These are phyloP conservation scores for Andrena minutula DNA, from an alignment of 2,888 invertebrate species.

Conservation along the genomic window DNA sequence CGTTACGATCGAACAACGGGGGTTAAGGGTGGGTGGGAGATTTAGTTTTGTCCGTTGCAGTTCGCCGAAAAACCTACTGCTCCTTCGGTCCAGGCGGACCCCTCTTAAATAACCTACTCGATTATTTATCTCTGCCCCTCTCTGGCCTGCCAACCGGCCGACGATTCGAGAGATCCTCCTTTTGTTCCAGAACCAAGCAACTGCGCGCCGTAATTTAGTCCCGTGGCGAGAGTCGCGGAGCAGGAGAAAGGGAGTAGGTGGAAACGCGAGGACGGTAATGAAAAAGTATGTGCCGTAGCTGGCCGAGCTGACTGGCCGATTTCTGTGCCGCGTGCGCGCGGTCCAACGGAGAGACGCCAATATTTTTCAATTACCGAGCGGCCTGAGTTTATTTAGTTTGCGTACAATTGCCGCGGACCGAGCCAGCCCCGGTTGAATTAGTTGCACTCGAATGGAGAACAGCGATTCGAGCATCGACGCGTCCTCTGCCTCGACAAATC, in stretches of 20 bases:
- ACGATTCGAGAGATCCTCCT: conserved; percentile 39
- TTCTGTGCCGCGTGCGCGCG: conserved; percentile 50
- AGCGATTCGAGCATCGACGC: not conserved
- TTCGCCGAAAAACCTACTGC: not conserved
- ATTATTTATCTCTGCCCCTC: conserved; percentile 54
- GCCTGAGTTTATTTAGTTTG: conserved; percentile 52
- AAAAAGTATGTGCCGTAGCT: conserved; percentile 67
- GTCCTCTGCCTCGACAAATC: not conserved
- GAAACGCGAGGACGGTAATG: conserved; percentile 64
- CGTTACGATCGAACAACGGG: not conserved
- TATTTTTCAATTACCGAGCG: conserved; percentile 70
- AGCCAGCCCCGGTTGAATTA: conserved; percentile 43
- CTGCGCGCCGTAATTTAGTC: conserved; percentile 55
- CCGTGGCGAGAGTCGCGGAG: conserved; percentile 18
- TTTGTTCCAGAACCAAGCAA: conserved; percentile 50
- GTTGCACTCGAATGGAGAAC: conserved; percentile 17
- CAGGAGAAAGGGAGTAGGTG: conserved; percentile 40
- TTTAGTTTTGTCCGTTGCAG: not conserved
- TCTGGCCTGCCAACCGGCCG: conserved; percentile 16
- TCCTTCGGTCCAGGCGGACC: not conserved
- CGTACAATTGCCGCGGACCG: conserved; percentile 29
- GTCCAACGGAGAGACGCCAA: conserved; percentile 42
- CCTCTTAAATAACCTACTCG: conserved; percentile 49
- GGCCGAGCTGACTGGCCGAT: conserved; percentile 61
- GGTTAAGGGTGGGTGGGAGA: conserved; percentile 2